Evolutionary conservation across 2,888 invertebrate genomes (phyloP).

Genomic region (Argynnis bischoffii): DNA sequence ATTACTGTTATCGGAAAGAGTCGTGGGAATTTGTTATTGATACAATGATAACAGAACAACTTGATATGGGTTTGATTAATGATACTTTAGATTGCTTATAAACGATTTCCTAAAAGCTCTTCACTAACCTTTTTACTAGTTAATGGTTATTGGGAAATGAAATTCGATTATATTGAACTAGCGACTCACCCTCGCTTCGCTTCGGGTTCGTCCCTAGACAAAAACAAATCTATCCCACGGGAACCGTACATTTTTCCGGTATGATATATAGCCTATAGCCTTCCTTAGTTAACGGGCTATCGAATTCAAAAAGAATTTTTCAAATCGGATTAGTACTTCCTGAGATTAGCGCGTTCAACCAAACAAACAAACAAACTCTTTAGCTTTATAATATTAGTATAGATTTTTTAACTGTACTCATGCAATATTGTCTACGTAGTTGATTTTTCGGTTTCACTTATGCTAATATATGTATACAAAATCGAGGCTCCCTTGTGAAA

Average conservation of each 20-base stretch:
- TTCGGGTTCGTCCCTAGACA: too few relatives aligned
- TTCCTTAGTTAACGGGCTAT: too few relatives aligned
- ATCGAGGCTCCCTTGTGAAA: slow-evolving; percentile 20
- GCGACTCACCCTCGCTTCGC: too few relatives aligned
- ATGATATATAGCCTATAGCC: too few relatives aligned
- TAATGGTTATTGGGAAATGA: neutral
- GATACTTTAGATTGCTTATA: slow-evolving; percentile 32
- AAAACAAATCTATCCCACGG: too few relatives aligned
- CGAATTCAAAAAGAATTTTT: too few relatives aligned
- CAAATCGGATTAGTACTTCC: too few relatives aligned
- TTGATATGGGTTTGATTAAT: slow-evolving; percentile 41
- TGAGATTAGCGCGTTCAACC: too few relatives aligned
- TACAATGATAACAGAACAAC: slow-evolving; percentile 36
- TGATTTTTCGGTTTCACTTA: slow-evolving; percentile 20
- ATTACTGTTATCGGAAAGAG: slow-evolving; percentile 39
- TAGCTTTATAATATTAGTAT: too few relatives aligned
- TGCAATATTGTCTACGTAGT: neutral
- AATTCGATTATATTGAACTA: neutral
- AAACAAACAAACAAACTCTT: too few relatives aligned
- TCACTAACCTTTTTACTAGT: neutral
- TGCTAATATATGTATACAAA: slow-evolving; percentile 10
- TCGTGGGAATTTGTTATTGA: slow-evolving; percentile 44
- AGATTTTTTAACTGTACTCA: neutral
- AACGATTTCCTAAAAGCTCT: slow-evolving; percentile 7
- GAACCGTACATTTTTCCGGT: too few relatives aligned